These are phyloP conservation scores for Aphrophora alni DNA, from an alignment of 2,888 invertebrate genomes.

Conservation along the genomic window DNA sequence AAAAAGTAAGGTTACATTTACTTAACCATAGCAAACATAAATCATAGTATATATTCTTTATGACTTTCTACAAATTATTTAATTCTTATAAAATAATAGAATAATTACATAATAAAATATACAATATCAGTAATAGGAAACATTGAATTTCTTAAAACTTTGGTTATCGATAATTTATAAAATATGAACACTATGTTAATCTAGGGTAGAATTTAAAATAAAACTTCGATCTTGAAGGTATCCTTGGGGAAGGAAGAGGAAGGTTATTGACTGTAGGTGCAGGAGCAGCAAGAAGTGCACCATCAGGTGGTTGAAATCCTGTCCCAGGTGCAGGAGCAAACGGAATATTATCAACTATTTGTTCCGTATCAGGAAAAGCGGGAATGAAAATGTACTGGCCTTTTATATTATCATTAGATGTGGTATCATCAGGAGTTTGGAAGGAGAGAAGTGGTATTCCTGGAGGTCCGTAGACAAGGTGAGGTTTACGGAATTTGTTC, in stretches of 20 bases:
- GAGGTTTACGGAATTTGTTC: not conserved
- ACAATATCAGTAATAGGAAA: no score
- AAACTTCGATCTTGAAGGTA: not conserved
- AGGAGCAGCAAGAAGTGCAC: slow-evolving; percentile 21
- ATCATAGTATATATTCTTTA: no score
- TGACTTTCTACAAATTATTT: no score
- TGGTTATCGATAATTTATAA: no score
- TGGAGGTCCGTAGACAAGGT: not conserved
- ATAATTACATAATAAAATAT: no score
- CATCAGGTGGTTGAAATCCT: slow-evolving; percentile 27
- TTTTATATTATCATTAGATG: not conserved
- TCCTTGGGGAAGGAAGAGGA: not conserved
- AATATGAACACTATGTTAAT: not conserved
- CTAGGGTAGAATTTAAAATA: not conserved
- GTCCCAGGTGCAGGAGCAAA: not conserved
- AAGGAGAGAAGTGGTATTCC: not conserved
- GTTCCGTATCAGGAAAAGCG: not conserved
- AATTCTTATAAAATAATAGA: no score
- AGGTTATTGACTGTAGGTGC: not conserved
- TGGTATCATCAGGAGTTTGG: not conserved
- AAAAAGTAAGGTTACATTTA: no score
- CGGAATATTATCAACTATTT: not conserved
- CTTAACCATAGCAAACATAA: no score
- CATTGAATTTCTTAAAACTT: no score
- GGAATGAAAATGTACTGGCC: slow-evolving; percentile 7